Conservation (phyloP, 2,797 vertebrate genomes). For the Sebastes kiyomatsui region DNA sequence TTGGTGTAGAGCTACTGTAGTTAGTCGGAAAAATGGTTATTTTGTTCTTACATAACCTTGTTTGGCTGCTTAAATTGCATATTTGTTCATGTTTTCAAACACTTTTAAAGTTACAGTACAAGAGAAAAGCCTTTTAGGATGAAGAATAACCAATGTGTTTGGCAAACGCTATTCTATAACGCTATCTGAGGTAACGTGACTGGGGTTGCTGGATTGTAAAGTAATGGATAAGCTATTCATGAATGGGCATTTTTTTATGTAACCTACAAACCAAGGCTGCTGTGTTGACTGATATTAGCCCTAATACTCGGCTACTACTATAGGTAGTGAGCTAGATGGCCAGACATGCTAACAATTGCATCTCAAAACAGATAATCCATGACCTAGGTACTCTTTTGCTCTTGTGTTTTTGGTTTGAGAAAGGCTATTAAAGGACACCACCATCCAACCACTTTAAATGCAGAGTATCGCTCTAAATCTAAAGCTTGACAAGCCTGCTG, state of each 20-base stretch:
- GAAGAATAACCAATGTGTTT: background rate
- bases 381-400: background rate
- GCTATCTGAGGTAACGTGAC: background rate
- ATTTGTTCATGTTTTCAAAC: background rate
- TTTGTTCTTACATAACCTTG: background rate
- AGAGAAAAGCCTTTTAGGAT: background rate
- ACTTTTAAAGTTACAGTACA: background rate
- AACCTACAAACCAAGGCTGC: background rate
- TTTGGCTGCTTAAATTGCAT: too few relatives aligned
- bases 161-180: rapidly evolving
- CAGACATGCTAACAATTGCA: background rate
- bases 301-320: background rate
- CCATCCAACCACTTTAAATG: background rate
- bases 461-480: background rate
- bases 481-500: constrained; percentile 6
- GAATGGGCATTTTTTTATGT: background rate
- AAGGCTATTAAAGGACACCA: background rate
- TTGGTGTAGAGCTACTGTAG: too few relatives aligned
- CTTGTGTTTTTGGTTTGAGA: background rate
- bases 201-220: background rate
- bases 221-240: background rate
- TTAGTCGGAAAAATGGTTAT: background rate
- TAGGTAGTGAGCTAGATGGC: background rate
- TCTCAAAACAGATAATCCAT: background rate
- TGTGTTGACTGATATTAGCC: background rate